Base-by-base conservation (phyloP, 2,888 invertebrate genomes). In the Poecilobothrus nobilitatus region DNA sequence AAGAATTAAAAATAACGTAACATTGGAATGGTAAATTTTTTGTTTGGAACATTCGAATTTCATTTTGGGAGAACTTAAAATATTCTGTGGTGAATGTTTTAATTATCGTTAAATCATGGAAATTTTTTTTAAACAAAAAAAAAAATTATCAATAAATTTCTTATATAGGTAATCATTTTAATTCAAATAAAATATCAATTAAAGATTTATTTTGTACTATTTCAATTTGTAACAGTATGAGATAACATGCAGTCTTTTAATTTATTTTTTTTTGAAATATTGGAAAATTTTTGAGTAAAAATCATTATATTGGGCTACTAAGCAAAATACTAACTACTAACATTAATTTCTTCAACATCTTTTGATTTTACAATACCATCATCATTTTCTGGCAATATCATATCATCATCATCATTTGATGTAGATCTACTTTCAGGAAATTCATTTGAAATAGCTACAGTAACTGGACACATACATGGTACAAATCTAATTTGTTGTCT, bases 381-480 rank as follows among this genome's bases (percentile, higher is more conserved):
- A 37, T 37, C 37, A 20, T 18, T 65, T 9, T 65, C 65, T 65
- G 65, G 65, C 10, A 65, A 37, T 15, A 61, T 61, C 27, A 64
- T 62, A 22, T 68, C 65, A 65, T 70, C 63, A 41, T 68, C 53
- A 33, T 62, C 64, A 27, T 21, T 20, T 22, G 66, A 61, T 9
- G 53, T n/a, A 27, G 68, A 67, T 44, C 71, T 64, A 37, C 61
- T 67, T 53, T 70, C 71, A 8, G 70, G 61, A 20, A 67, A 44
- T 27, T 70, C 70, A 20, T 67, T 67, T 21, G 68, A 61, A 2
- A 73, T 67, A 9, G 70, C 68, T 1, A 73, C 70, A 34, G 73
- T 66, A 1, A 73, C 71, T 21, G 73, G 73, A 65, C 73, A 73
- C 73, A 73, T 72, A 61, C 73, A 73, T 10, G 73, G 73, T 21